Base-by-base conservation (phyloP, 2,888 invertebrate genomes). In the Plagodis pulveraria region DNA sequence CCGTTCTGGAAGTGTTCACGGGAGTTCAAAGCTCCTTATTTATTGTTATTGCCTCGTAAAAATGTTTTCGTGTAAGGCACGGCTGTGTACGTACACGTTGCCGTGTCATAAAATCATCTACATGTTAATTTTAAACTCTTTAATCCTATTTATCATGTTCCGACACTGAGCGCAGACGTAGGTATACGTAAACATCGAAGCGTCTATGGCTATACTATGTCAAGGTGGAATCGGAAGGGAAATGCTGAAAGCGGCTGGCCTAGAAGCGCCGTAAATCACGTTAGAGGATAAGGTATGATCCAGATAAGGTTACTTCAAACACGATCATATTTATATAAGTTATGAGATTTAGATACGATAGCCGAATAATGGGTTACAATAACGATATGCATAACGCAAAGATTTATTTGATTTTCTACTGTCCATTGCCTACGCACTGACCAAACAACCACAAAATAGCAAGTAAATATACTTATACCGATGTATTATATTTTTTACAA, bases 11-110 rank as follows among this genome's bases (percentile, higher is more conserved):
- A 73, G 66, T 56, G 63, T 61, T 59, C 62, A 63, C 61, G 63
- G 62, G 59, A 70, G 73, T 76, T 78, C 75, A 77, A 80, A 81
- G 76, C 72, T 77, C 74, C 63, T 68, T 76, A 72, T 78, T 79
- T 77, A 72, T 71, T 72, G 65, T 71, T 78, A 80, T 73, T 76
- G 71, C 77, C 65, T 81, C 83, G 80, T 83, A 78, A 84, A 74
- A 74, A 71, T 65, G 63, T 69, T 71, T 70, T 69, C 69, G 65
- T 70, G 57, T 70, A 65, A 56, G 60, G 45, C 50, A 52, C 61
- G 52, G 57, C 54, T 41, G 38, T 41, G 52, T 54, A 46, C 22
- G 33, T 65, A 67, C 56, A 63, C 65, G 62, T 62, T 60, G 66
- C 67, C 63, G 59, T 65, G 61, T 67, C 69, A 62, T 72, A 71